phyloP scores from a whole-genome alignment of 2,888 invertebrate genomes.

The Gymnoscelis rufifasciata region DNA sequence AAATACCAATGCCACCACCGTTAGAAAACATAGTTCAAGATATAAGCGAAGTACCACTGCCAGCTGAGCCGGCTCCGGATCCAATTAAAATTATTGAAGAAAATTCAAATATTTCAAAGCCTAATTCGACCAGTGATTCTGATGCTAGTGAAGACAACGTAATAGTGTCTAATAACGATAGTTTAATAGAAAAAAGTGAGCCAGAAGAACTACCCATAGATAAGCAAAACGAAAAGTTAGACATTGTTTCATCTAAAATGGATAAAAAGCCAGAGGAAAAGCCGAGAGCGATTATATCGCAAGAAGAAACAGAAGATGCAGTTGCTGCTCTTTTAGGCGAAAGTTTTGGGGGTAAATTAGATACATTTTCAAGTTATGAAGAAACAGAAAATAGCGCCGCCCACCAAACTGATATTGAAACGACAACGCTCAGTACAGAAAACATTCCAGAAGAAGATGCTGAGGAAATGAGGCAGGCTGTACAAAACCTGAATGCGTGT shows the following conservation, averaged over 20 bases:
- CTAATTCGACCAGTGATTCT: slow-evolving; percentile 71
- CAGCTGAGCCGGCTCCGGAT: slow-evolving; percentile 54
- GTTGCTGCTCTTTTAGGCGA: slow-evolving; percentile 92
- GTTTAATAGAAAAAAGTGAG: slow-evolving; percentile 75
- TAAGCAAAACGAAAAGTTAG: slow-evolving; percentile 51
- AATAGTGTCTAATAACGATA: slow-evolving; percentile 76
- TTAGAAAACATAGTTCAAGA: slow-evolving; percentile 58
- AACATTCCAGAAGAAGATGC: slow-evolving; percentile 85
- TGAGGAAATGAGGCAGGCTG: slow-evolving; percentile 90
- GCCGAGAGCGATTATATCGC: slow-evolving; percentile 89
- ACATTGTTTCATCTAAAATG: slow-evolving; percentile 50
- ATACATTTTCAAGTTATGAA: slow-evolving; percentile 77
- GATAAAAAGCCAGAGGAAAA: slow-evolving; percentile 85
- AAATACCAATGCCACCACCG: slow-evolving; percentile 67
- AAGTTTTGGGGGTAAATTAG: slow-evolving; percentile 85
- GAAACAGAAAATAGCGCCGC: slow-evolving; percentile 66
- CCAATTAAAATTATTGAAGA: slow-evolving; percentile 40
- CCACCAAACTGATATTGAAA: slow-evolving; percentile 66
- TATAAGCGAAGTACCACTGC: slow-evolving; percentile 67
- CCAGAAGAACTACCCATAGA: slow-evolving; percentile 44
- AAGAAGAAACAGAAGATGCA: slow-evolving; percentile 95
- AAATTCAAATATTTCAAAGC: slow-evolving; percentile 80
- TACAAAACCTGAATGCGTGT: slow-evolving; percentile 86
- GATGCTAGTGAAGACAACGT: slow-evolving; percentile 88
- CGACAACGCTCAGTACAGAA: slow-evolving; percentile 64